A percentile compares a stretch with the other conserved stretches of the same genome.
Evolutionary conservation across 2,797 vertebrate species (phyloP).

Genomic region (Melanotaenia nigrans): DNA sequence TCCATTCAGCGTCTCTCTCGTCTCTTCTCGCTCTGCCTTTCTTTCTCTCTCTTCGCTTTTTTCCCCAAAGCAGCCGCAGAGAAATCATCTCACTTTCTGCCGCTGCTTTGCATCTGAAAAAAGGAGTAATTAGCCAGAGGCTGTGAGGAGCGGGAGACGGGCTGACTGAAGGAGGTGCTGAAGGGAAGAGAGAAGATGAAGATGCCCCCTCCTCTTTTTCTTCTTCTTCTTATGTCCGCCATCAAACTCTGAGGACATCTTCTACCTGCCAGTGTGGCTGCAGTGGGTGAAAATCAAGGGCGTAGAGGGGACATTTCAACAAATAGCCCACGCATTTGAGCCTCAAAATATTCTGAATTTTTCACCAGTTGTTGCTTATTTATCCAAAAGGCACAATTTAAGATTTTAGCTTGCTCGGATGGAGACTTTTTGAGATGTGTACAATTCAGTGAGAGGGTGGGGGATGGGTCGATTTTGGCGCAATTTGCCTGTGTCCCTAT

Average conservation of each 20-base stretch:
- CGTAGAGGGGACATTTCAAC: no score
- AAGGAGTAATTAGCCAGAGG: slow-evolving; percentile 83
- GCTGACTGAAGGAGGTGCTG: slow-evolving; percentile 45
- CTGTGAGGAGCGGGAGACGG: slow-evolving; percentile 46
- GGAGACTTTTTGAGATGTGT: no score
- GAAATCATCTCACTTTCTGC: slow-evolving; percentile 87
- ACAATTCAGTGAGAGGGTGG: no score
- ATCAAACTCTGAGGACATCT: slow-evolving; percentile 43
- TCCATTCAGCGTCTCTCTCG: slow-evolving; percentile 62
- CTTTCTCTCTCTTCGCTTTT: slow-evolving; percentile 56
- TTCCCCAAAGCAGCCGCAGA: slow-evolving; percentile 71
- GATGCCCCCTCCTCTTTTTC: not conserved
- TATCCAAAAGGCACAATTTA: no score
- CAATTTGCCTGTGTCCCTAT: no score
- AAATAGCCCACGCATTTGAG: no score
- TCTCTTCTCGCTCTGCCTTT: slow-evolving; percentile 67
- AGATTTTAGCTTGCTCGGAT: no score
- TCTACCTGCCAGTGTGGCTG: slow-evolving; percentile 19
- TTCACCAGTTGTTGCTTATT: no score
- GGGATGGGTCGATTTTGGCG: no score
- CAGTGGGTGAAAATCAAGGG: not conserved
- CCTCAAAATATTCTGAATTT: no score
- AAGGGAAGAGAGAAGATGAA: slow-evolving; percentile 43
- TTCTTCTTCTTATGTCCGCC: slow-evolving; percentile 4
- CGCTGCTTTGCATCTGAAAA: slow-evolving; percentile 87